Conservation (phyloP, 2,888 invertebrate genomes). For the Notodonta ziczac region DNA sequence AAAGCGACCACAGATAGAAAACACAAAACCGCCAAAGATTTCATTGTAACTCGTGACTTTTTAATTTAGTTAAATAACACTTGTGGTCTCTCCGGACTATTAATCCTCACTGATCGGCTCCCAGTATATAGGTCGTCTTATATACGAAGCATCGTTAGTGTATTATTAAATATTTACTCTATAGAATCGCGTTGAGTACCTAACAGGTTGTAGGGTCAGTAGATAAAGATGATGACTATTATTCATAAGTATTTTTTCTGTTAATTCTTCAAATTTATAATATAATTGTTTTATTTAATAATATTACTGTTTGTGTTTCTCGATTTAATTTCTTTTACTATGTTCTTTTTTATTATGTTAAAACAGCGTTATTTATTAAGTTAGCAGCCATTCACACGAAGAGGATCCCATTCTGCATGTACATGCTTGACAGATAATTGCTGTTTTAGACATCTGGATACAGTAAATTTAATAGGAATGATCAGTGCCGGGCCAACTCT, state of each 20-base stretch:
- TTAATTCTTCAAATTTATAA: no score
- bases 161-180: slow-evolving; percentile 12
- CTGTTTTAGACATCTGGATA: no score
- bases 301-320: no score
- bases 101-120: slow-evolving; percentile 14
- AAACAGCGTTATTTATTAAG: no score
- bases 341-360: no score
- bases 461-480: no score
- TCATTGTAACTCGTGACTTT: slow-evolving; percentile 36
- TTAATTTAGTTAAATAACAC: slow-evolving; percentile 19
- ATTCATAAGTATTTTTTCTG: not conserved
- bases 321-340: no score
- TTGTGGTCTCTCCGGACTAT: slow-evolving; percentile 12
- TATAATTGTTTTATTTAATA: no score
- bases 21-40: slow-evolving; percentile 32
- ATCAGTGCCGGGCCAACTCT: no score
- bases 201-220: slow-evolving; percentile 11
- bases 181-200: slow-evolving; percentile 12
- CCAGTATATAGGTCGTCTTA: slow-evolving; percentile 16
- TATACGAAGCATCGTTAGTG: slow-evolving; percentile 9
- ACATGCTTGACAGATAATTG: no score
- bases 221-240: slow-evolving; percentile 7
- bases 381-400: no score
- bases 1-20: slow-evolving; percentile 36
- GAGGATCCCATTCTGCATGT: no score